These are phyloP conservation scores for Indri indri DNA, from an alignment of 2,113 vertebrate genomes.

Conservation along the genomic window DNA sequence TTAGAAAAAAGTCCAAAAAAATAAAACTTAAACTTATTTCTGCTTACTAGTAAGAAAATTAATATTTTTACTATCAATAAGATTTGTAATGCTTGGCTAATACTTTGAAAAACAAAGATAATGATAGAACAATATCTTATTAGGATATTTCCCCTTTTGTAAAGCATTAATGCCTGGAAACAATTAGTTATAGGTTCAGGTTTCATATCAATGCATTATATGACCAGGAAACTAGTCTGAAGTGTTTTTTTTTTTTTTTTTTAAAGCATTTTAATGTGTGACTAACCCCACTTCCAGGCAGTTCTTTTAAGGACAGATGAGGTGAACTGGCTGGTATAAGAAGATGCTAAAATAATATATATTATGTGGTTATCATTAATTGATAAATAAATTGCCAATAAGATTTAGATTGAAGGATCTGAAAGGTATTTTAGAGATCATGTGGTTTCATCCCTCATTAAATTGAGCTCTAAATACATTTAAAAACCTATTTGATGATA, in stretches of 20 bases:
- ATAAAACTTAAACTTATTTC: neutral
- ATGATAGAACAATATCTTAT: neutral
- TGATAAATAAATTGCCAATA: neutral
- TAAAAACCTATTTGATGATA: neutral
- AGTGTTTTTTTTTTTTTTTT: neutral
- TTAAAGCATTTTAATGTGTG: neutral
- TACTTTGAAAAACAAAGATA: neutral
- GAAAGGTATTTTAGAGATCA: neutral
- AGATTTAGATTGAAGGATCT: neutral
- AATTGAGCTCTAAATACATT: neutral
- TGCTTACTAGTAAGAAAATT: neutral
- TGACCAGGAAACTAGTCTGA: neutral
- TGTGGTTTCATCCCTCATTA: neutral
- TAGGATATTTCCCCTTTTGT: neutral
- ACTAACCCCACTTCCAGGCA: neutral
- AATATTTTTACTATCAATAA: conserved; percentile 27
- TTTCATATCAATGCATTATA: neutral
- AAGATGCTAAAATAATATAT: neutral
- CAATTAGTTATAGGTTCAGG: neutral
- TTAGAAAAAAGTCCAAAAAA: neutral
- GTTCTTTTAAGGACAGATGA: neutral
- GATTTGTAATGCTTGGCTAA: neutral
- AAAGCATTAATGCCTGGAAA: neutral
- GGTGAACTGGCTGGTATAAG: neutral
- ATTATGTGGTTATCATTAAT: neutral